Evolutionary conservation across 64 coral and sea anemone genomes (phyloP).

Genomic region (Stylophora pistillata): DNA sequence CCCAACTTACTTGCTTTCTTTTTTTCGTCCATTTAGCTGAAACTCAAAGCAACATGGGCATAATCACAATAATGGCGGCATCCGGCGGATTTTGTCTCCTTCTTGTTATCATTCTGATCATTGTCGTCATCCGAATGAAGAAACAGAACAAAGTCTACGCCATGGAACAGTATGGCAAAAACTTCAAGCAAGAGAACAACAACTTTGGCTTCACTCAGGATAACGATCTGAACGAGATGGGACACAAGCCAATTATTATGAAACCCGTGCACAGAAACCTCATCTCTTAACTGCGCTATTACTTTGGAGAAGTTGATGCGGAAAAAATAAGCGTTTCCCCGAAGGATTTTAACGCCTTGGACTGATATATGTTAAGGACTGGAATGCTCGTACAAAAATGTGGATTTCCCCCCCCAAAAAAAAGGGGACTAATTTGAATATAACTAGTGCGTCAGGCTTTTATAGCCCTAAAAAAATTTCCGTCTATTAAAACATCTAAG

Average conservation of each 20-base stretch:
- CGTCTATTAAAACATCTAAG: too few species aligned
- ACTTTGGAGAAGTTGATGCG: not conserved
- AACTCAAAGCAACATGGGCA: slow-evolving; percentile 3
- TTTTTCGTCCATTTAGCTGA: slow-evolving; percentile 1
- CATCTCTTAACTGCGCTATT: not conserved
- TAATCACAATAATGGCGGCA: not conserved
- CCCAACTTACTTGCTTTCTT: not conserved
- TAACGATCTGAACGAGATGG: slow-evolving; percentile 18
- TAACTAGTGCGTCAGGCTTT: too few species aligned
- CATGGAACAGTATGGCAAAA: slow-evolving; percentile 4
- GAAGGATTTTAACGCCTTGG: not conserved
- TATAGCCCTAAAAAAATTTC: too few species aligned
- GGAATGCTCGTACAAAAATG: too few species aligned
- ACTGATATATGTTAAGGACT: too few species aligned
- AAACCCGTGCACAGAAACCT: not conserved
- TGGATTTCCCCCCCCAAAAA: too few species aligned
- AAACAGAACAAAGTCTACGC: slow-evolving; percentile 16
- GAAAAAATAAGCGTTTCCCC: not conserved
- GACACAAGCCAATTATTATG: not conserved
- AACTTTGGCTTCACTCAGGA: slow-evolving; percentile 1
- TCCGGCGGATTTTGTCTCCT: not conserved
- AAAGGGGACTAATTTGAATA: too few species aligned
- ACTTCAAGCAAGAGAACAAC: slow-evolving; percentile 3
- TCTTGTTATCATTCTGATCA: slow-evolving; percentile 2
- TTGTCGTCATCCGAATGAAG: not conserved